Conservation (phyloP, 2,113 vertebrate genomes). For the Eleginops maclovinus region DNA sequence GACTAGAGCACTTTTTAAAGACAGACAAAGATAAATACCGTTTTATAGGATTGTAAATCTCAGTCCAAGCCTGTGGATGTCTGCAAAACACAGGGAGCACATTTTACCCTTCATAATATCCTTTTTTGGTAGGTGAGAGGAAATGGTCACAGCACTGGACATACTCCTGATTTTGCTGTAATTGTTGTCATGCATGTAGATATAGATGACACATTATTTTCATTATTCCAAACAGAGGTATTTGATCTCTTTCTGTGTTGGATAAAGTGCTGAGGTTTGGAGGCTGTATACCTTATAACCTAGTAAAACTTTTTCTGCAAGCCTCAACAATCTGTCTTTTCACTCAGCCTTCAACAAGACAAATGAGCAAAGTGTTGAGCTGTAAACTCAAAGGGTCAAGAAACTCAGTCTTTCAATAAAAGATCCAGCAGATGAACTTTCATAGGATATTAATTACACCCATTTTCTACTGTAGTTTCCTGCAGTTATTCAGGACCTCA, state of each 20-base stretch:
- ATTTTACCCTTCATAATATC: too few species aligned
- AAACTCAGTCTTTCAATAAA: constrained; percentile 1
- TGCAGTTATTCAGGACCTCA: background rate
- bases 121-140: too few species aligned
- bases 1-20: too few species aligned
- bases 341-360: background rate
- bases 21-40: too few species aligned
- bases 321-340: background rate
- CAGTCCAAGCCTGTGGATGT: too few species aligned
- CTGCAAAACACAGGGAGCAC: too few species aligned
- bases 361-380: background rate
- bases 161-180: too few species aligned
- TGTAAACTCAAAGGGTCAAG: constrained; percentile 1
- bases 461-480: background rate
- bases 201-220: background rate
- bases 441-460: background rate
- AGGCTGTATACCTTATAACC: background rate
- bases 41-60: too few species aligned
- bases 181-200: background rate
- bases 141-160: too few species aligned
- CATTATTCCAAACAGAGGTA: background rate
- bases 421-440: background rate
- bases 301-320: background rate
- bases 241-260: background rate
- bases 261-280: background rate